Evolutionary conservation across 2,888 invertebrate genomes (phyloP).

Genomic region (Leptopilina myrica): DNA sequence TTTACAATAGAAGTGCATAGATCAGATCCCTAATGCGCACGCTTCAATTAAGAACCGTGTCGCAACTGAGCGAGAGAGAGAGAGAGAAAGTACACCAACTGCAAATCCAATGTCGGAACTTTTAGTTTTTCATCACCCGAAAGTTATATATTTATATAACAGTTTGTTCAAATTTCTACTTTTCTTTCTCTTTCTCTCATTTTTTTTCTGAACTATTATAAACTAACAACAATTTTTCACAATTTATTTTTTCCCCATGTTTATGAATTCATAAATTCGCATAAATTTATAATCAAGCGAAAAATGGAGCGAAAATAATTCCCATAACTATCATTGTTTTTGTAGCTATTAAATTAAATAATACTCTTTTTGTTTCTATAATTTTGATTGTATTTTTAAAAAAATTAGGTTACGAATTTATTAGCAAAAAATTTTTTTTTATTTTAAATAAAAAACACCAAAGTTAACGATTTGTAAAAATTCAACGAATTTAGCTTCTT

Average conservation of each 20-base stretch:
- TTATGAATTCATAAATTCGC: not conserved
- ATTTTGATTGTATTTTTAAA: too few relatives aligned
- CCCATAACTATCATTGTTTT: too few relatives aligned
- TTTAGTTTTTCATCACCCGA: slow-evolving; percentile 18
- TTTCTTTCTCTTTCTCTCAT: not conserved
- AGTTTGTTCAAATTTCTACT: not conserved
- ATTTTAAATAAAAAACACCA: too few relatives aligned
- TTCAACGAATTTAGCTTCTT: too few relatives aligned
- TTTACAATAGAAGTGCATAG: slow-evolving; percentile 24
- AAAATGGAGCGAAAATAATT: too few relatives aligned
- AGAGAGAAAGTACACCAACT: not conserved
- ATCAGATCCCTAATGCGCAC: slow-evolving; percentile 21
- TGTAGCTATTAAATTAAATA: too few relatives aligned
- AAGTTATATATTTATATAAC: not conserved
- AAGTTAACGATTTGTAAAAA: too few relatives aligned
- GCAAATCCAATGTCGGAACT: slow-evolving; percentile 11
- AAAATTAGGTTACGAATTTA: too few relatives aligned
- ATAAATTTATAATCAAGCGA: not conserved
- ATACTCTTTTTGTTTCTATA: too few relatives aligned
- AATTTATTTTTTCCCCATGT: not conserved
- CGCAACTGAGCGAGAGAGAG: not conserved
- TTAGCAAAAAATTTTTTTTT: too few relatives aligned
- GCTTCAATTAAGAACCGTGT: slow-evolving; percentile 38
- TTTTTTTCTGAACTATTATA: not conserved
- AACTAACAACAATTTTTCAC: not conserved